Base-by-base conservation (phyloP, 2,888 invertebrate genomes). In the Drosophila pseudotakahashii region DNA sequence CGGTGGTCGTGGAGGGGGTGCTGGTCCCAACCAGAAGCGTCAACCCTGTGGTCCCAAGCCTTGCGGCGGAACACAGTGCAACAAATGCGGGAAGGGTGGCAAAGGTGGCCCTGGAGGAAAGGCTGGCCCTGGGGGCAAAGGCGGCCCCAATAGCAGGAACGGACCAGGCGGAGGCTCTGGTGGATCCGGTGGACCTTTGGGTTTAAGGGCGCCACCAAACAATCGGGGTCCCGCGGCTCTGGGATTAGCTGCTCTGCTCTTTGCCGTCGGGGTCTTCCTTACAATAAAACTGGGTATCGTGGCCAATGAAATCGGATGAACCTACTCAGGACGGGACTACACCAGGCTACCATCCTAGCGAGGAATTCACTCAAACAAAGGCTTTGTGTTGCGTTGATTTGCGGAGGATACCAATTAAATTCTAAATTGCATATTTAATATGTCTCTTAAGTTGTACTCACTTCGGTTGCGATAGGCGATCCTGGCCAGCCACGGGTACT, bases 401-500 rank as follows among this genome's bases (percentile, higher is more conserved):
- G 36, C 30, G 39, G 23, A 39, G 52, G 42, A 16, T 19, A 32
- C 34, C 11, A n/a, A 47, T 32, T 34, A 60, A 59, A 69, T 69
- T 71, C 71, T 0, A 69, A 69, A 58, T 52, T 55, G 44, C n/a
- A 9, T 10, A 37, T 44, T 16, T 37, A n/a, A 10, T 13, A 11
- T 0, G 2, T 26, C 11, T 6, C 10, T 9, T 7, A 26, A 23
- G 10, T 3, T 3, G 14, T 34, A 90, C 91, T 91, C 73, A 92
- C 92, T 89, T 82, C 76, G 89, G 66, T 92, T 92, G 2, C 90
- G 78, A 67, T 92, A 92, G 9, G 91, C 92, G n/a, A 92, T 83
- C 10, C 92, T 90, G 0, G 92, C 93, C 92, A 94, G 93, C 94
- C 94, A 94, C 0, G 94, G 94, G 81, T 93, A 94, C 75, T 94